These are phyloP conservation scores for Malurus leucopterus DNA, from an alignment of 2,797 vertebrate species.

Conservation along the genomic window DNA sequence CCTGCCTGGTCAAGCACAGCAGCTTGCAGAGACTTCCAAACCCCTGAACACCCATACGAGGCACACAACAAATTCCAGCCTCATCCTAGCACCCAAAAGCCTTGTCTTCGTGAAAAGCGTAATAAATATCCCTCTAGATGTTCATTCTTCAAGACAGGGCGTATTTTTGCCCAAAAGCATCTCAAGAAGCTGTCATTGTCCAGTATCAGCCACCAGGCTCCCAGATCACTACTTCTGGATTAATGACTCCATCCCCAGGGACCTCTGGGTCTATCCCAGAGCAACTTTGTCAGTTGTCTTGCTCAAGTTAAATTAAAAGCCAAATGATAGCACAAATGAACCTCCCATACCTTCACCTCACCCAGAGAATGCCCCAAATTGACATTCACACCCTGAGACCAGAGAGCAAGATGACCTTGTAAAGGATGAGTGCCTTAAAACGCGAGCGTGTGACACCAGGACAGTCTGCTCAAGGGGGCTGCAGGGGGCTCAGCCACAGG, in stretches of 20 bases:
- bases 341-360: background rate
- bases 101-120: background rate
- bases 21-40: background rate
- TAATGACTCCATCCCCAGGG: background rate
- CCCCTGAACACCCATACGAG: background rate
- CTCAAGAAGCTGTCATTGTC: background rate
- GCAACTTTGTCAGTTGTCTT: accelerated
- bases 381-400: background rate
- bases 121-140: background rate
- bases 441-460: accelerated
- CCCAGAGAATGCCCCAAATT: accelerated
- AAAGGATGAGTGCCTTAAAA: background rate
- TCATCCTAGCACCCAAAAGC: background rate
- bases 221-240: background rate
- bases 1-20: background rate
- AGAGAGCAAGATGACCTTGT: background rate
- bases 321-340: background rate
- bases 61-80: background rate
- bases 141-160: background rate
- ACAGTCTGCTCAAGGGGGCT: background rate
- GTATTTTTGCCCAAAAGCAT: background rate
- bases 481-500: background rate
- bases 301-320: background rate
- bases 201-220: background rate
- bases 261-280: background rate